Conservation (phyloP, 2,113 vertebrate genomes). For the Steatornis caripensis region DNA sequence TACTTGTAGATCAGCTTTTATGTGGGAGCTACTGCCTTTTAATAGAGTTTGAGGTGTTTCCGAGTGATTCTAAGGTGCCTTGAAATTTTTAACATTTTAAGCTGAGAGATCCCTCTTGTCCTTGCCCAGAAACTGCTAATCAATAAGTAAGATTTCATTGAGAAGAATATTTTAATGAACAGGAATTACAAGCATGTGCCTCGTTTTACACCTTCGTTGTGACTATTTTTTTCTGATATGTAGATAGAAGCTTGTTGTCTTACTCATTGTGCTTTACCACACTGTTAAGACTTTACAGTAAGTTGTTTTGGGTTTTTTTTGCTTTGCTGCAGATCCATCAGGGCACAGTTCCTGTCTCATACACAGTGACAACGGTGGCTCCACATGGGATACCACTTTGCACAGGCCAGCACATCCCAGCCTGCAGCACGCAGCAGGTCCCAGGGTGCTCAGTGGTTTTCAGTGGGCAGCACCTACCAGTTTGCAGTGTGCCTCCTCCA, state of each 20-base stretch:
- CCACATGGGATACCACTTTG: conserved; percentile 92
- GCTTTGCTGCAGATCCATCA: conserved; percentile 83
- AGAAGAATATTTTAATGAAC: neutral
- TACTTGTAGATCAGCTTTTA: neutral
- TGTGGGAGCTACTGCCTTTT: neutral
- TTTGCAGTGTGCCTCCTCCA: conserved; percentile 88
- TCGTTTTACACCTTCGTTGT: neutral
- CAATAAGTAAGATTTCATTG: neutral
- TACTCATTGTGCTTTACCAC: neutral
- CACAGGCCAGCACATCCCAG: conserved; percentile 91
- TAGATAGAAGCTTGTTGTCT: neutral
- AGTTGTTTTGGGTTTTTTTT: neutral
- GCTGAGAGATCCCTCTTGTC: neutral
- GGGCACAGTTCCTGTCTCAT: conserved; percentile 91
- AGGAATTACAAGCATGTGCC: neutral
- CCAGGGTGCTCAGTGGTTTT: conserved; percentile 94
- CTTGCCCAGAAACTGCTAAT: neutral
- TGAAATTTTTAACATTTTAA: neutral
- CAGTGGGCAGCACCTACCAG: conserved; percentile 95
- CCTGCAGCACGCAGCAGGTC: conserved; percentile 90
- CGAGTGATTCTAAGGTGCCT: neutral
- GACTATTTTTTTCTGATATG: neutral
- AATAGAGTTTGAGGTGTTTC: neutral
- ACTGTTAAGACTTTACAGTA: neutral
- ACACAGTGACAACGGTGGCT: conserved; percentile 90